Conservation (phyloP, 2,797 vertebrate genomes). For the Pogoniulus pusillus region DNA sequence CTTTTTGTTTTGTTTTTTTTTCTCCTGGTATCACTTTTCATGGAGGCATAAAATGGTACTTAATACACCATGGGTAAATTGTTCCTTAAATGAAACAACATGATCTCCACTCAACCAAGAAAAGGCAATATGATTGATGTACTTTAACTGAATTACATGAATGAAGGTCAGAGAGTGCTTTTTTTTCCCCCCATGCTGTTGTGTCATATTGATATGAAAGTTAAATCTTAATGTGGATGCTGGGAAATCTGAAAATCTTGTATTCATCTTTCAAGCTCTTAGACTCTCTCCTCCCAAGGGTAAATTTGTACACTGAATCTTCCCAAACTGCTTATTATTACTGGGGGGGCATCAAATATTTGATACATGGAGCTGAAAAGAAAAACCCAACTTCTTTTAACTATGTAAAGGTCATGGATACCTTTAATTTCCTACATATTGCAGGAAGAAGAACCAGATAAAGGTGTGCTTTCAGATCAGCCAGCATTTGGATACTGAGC, state of each 20-base stretch:
- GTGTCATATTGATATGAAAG: slow-evolving; percentile 15
- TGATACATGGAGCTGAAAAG: not conserved
- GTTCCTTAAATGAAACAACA: slow-evolving; percentile 58
- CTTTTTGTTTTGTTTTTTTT: not conserved
- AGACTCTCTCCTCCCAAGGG: not conserved
- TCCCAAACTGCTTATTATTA: not conserved
- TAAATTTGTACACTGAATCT: not conserved
- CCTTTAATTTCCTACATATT: not conserved
- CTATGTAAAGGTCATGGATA: not conserved
- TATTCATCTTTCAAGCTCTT: not conserved
- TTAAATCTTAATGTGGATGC: not conserved
- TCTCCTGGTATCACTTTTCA: not conserved
- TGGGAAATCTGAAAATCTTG: not conserved
- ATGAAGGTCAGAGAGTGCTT: slow-evolving; percentile 46
- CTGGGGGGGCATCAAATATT: not conserved
- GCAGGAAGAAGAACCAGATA: not conserved
- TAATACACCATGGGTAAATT: slow-evolving; percentile 48
- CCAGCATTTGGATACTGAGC: not conserved
- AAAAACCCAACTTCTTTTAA: not conserved
- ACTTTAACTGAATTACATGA: slow-evolving; percentile 30
- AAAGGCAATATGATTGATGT: slow-evolving; percentile 55
- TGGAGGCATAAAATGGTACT: slow-evolving; percentile 6
- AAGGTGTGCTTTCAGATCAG: not conserved
- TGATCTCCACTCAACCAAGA: slow-evolving; percentile 20
- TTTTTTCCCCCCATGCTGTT: not conserved